These are phyloP conservation scores for Paguma larvata DNA, from an alignment of 2,797 vertebrate genomes.

Conservation along the genomic window DNA sequence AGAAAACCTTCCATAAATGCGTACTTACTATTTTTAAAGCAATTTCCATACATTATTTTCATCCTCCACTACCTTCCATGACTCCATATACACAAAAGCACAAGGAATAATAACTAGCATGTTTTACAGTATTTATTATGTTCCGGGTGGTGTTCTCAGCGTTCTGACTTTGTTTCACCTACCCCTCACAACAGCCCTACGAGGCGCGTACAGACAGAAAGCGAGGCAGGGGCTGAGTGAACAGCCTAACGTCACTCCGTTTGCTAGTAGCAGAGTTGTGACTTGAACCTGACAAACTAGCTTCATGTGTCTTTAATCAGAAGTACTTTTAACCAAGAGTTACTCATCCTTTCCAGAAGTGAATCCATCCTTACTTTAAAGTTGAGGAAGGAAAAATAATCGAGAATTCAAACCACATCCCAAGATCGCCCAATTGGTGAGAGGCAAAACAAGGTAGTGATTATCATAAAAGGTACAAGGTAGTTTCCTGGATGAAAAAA, in stretches of 20 bases:
- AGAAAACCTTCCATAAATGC: background rate
- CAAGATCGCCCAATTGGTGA: background rate
- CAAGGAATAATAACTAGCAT: background rate
- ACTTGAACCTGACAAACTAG: background rate
- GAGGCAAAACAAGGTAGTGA: background rate
- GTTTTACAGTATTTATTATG: background rate
- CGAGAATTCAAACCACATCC: background rate
- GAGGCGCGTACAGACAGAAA: background rate
- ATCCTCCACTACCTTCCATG: background rate
- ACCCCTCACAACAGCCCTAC: background rate
- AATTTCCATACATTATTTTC: background rate
- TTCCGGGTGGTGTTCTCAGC: background rate
- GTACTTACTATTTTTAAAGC: background rate
- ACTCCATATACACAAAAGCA: background rate
- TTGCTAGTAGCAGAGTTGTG: background rate
- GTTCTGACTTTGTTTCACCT: background rate
- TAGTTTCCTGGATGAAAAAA: background rate
- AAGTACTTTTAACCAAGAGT: background rate
- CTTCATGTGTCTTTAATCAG: background rate
- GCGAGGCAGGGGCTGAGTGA: background rate
- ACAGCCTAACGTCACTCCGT: background rate
- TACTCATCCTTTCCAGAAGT: background rate
- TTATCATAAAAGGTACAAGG: background rate
- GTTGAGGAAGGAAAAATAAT: background rate
- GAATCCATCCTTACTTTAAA: background rate